A percentile compares a stretch with the other conserved stretches of the same genome.
Evolutionary conservation across 2,797 vertebrate species (phyloP).

Genomic region (Urophycis tenuis): DNA sequence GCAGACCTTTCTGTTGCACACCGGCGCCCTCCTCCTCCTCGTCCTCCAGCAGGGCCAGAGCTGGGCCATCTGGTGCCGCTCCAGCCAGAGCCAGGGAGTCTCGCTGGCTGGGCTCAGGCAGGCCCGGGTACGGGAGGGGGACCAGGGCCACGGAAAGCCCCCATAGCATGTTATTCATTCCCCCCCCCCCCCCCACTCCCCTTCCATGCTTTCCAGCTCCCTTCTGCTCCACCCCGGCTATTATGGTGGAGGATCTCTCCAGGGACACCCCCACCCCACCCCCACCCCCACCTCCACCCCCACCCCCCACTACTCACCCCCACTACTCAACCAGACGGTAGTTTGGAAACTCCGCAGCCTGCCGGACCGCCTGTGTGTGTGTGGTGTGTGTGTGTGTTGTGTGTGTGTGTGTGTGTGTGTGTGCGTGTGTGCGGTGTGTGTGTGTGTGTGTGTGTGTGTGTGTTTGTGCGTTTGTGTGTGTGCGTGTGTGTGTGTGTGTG

Average conservation of each 20-base stretch:
- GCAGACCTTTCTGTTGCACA: not conserved
- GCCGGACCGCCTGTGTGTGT: not conserved
- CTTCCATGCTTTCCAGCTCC: not conserved
- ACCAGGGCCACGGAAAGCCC: constrained; percentile 58
- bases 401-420: too few relatives aligned
- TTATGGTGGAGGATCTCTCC: not conserved
- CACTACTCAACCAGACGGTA: not conserved
- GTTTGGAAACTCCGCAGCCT: not conserved
- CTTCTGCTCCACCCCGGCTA: not conserved
- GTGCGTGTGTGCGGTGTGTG: too few relatives aligned
- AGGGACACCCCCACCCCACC: not conserved
- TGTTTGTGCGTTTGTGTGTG: too few relatives aligned
- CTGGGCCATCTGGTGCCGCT: not conserved
- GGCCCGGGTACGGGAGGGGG: not conserved
- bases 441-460: too few relatives aligned
- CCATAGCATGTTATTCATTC: constrained; percentile 14
- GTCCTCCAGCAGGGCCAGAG: too few relatives aligned
- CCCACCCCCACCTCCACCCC: not conserved
- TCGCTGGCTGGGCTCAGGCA: not conserved
- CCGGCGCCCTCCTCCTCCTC: too few relatives aligned
- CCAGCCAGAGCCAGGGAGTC: not conserved
- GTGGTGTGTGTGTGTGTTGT: too few relatives aligned
- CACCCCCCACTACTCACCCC: too few relatives aligned
- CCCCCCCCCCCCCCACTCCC: too few relatives aligned
- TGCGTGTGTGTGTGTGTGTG: too few relatives aligned